A percentile compares a stretch with the other conserved stretches of the same genome.
These are phyloP conservation scores for Drosophila pullipes DNA, from an alignment of 2,888 invertebrate genomes.

Conservation along the genomic window DNA sequence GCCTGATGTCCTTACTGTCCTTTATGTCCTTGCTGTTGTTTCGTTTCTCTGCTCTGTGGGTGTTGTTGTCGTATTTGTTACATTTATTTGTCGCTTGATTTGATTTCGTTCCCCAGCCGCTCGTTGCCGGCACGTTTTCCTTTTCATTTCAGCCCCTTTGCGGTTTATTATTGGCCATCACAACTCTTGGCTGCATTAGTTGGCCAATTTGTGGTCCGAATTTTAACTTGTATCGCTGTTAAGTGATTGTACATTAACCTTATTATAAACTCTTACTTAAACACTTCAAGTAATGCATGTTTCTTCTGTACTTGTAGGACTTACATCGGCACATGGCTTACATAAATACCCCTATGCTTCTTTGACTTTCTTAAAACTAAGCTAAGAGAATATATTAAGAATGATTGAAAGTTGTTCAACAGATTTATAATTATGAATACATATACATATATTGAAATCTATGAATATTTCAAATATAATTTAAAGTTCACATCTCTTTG, in stretches of 20 bases:
- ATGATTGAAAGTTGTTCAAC: not conserved
- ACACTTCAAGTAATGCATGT: not conserved
- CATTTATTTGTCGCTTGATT: slow-evolving; percentile 80
- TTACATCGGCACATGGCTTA: not conserved
- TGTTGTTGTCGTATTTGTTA: slow-evolving; percentile 73
- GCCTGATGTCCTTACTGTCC: slow-evolving; percentile 25
- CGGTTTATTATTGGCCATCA: slow-evolving; percentile 61
- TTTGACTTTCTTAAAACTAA: not conserved
- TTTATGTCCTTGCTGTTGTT: slow-evolving; percentile 15
- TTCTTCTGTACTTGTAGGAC: not conserved
- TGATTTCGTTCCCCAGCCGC: slow-evolving; percentile 56
- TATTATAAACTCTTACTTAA: slow-evolving; percentile 6
- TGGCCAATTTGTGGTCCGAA: slow-evolving; percentile 64
- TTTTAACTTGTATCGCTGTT: slow-evolving; percentile 35
- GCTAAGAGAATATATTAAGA: not conserved
- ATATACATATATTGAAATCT: not conserved
- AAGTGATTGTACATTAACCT: slow-evolving; percentile 48
- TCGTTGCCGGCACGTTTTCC: slow-evolving; percentile 40
- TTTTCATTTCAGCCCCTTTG: slow-evolving; percentile 30
- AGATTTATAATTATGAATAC: not conserved
- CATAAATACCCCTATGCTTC: not conserved
- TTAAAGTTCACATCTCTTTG: not conserved
- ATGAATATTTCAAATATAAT: not conserved
- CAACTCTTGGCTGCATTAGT: slow-evolving; percentile 50
- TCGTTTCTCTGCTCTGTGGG: slow-evolving; percentile 5